A percentile compares a stretch with the other conserved stretches of the same genome.
These are phyloP conservation scores for Lerema accius DNA, from an alignment of 1,140 invertebrate species.

Conservation along the genomic window DNA sequence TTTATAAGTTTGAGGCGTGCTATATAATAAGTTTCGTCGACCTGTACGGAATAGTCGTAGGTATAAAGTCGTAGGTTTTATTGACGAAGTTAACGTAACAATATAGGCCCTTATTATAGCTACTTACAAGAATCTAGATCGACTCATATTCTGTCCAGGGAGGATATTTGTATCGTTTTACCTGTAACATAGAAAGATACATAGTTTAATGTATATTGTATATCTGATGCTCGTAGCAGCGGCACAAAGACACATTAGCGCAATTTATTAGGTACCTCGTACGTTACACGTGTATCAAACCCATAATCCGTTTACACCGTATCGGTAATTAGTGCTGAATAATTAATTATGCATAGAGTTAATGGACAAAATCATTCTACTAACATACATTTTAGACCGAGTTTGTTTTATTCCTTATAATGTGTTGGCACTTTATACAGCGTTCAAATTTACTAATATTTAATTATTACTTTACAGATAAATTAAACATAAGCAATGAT, in stretches of 20 bases:
- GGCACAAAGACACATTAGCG: background rate
- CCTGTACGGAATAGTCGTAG: background rate
- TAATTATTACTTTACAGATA: too few relatives aligned
- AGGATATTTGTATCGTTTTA: conserved; percentile 23
- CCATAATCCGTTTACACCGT: too few relatives aligned
- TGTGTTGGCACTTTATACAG: too few relatives aligned
- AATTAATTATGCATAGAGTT: too few relatives aligned
- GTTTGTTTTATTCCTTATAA: too few relatives aligned
- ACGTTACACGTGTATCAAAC: background rate
- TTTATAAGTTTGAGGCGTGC: conserved; percentile 45
- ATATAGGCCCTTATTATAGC: too few relatives aligned
- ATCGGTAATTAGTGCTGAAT: too few relatives aligned
- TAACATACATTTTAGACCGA: too few relatives aligned
- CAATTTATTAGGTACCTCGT: background rate
- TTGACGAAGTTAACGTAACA: too few relatives aligned
- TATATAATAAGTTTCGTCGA: conserved; percentile 35
- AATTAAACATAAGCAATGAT: too few relatives aligned
- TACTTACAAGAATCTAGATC: conserved; percentile 18
- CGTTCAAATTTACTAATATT: too few relatives aligned
- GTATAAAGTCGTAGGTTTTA: conserved; percentile 31
- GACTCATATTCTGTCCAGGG: conserved; percentile 19
- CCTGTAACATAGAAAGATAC: conserved; percentile 43
- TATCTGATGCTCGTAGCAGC: conserved; percentile 10
- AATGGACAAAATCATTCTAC: too few relatives aligned
- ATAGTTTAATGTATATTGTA: conserved; percentile 18